These are phyloP conservation scores for Empis stercorea DNA, from an alignment of 2,888 invertebrate genomes.

Conservation along the genomic window DNA sequence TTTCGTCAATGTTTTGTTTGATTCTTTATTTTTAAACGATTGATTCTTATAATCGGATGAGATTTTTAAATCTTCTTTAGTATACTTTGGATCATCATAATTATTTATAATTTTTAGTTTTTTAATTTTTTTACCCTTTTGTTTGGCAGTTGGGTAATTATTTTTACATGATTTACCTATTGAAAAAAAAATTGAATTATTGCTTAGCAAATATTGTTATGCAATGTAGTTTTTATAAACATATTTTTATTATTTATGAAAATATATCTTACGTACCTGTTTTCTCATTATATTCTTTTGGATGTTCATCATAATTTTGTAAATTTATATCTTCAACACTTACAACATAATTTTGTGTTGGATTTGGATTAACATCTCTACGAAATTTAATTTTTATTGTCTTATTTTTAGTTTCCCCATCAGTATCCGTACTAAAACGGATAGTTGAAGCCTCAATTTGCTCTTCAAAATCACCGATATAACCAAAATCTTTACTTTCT, in stretches of 20 bases:
- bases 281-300: neutral
- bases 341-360: no score
- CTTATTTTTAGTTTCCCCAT: constrained; percentile 28
- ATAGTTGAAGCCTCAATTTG: constrained; percentile 32
- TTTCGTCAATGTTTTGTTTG: neutral
- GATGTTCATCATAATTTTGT: neutral
- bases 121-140: constrained; percentile 22
- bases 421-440: constrained; percentile 28
- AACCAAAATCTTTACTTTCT: neutral
- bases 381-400: constrained; percentile 34
- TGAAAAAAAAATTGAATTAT: no score
- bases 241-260: no score
- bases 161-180: neutral
- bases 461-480: constrained; percentile 21
- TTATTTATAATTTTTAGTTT: constrained; percentile 16
- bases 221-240: no score
- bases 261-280: neutral
- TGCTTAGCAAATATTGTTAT: no score
- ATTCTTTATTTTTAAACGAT: no score
- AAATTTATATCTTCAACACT: neutral
- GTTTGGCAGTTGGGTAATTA: neutral
- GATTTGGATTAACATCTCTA: constrained; percentile 9
- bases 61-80: neutral
- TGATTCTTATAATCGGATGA: neutral
- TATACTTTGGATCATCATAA: constrained; percentile 18